A percentile compares a stretch with the other conserved stretches of the same genome.
phyloP scores from a whole-genome alignment of 2,113 vertebrate species.

The Saccopteryx bilineata region DNA sequence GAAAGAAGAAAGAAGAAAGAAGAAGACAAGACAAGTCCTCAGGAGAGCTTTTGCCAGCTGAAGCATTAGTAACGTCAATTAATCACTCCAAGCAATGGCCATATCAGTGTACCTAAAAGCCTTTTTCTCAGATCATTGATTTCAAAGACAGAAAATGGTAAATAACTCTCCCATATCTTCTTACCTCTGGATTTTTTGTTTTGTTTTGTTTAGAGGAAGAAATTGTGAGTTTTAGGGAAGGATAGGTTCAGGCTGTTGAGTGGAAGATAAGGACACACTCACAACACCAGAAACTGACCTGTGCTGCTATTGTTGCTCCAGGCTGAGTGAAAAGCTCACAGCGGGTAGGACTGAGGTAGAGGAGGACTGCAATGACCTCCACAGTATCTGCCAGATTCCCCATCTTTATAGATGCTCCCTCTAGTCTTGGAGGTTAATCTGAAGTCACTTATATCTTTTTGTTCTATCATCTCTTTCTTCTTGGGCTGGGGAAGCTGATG shows the following conservation, averaged over 20 bases:
- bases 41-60: background rate
- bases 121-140: background rate
- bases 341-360: no score
- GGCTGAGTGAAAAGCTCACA: background rate
- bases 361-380: background rate
- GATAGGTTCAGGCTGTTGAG: background rate
- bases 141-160: background rate
- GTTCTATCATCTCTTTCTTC: background rate
- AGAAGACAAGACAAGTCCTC: background rate
- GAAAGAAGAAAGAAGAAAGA: no score
- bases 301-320: accelerated
- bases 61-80: background rate
- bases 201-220: background rate
- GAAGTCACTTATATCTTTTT: background rate
- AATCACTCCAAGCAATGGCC: background rate
- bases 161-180: background rate
- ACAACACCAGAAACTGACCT: no score
- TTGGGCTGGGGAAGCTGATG: background rate
- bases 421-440: background rate
- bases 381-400: no score
- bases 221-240: background rate
- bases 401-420: background rate
- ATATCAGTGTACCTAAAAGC: background rate
- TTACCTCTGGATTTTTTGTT: background rate
- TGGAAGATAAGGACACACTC: background rate